Evolutionary conservation across 1,140 invertebrate species (phyloP).

Genomic region (Gryllus bimaculatus): DNA sequence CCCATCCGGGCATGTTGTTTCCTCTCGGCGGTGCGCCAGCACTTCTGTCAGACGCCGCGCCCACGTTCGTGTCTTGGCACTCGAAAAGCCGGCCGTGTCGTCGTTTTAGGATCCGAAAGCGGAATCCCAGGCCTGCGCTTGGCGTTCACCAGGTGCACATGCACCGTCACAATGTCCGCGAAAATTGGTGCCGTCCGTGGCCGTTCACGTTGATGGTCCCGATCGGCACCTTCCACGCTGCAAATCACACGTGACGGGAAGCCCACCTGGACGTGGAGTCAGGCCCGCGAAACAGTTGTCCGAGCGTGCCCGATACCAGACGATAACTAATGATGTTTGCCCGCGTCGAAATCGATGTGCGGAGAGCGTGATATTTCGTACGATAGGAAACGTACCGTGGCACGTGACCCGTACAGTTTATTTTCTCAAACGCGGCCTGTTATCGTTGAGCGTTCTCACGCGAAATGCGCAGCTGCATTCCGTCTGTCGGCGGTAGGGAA

Average conservation of each 20-base stretch:
- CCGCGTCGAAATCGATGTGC: slow-evolving; percentile 89
- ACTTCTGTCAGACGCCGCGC: slow-evolving; percentile 66
- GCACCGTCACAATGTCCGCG: slow-evolving; percentile 66
- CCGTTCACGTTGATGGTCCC: slow-evolving; percentile 74
- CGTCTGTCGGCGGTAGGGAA: slow-evolving; percentile 79
- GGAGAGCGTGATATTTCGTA: slow-evolving; percentile 80
- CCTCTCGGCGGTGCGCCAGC: slow-evolving; percentile 63
- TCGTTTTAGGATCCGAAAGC: slow-evolving; percentile 35
- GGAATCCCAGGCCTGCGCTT: slow-evolving; percentile 40
- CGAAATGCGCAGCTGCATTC: slow-evolving; percentile 74
- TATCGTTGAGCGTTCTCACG: slow-evolving; percentile 83
- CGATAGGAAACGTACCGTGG: slow-evolving; percentile 66
- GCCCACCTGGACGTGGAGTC: slow-evolving; percentile 61
- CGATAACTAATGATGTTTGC: slow-evolving; percentile 80
- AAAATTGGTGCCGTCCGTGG: slow-evolving; percentile 91
- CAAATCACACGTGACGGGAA: slow-evolving; percentile 64
- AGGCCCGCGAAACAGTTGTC: slow-evolving; percentile 90
- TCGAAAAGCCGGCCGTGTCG: slow-evolving; percentile 54
- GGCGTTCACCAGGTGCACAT: slow-evolving; percentile 58
- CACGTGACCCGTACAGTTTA: slow-evolving; percentile 76
- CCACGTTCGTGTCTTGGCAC: slow-evolving; percentile 77
- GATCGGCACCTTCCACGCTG: slow-evolving; percentile 51
- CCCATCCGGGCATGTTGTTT: slow-evolving; percentile 49
- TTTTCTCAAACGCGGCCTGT: slow-evolving; percentile 75
- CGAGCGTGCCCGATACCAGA: slow-evolving; percentile 77